Conservation (phyloP, 2,113 vertebrate genomes). For the Spizaetus ornatus region DNA sequence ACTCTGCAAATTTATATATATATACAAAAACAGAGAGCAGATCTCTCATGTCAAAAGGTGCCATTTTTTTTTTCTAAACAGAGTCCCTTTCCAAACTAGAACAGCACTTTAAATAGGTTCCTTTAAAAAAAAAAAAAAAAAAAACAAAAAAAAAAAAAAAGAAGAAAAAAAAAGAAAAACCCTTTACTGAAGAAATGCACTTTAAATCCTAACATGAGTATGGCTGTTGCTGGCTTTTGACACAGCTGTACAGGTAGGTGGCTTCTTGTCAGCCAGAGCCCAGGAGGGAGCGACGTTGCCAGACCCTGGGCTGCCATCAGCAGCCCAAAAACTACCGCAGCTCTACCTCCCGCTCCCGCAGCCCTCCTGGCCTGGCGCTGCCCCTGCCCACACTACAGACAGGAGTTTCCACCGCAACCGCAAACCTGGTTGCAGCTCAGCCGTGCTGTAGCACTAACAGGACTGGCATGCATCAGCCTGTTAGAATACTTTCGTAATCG, state of each 20-base stretch:
- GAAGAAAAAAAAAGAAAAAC: not conserved
- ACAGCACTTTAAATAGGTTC: conserved; percentile 67
- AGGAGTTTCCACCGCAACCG: not conserved
- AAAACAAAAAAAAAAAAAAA: too few species aligned
- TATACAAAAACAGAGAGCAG: not conserved
- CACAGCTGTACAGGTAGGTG: not conserved
- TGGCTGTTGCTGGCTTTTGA: conserved; percentile 13
- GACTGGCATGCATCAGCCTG: not conserved
- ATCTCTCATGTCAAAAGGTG: conserved; percentile 38
- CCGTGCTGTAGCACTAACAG: not conserved
- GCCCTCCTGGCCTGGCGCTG: not conserved
- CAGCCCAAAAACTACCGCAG: not conserved
- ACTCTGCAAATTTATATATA: not conserved
- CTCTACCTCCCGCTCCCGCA: conserved; percentile 23
- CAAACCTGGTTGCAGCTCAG: not conserved
- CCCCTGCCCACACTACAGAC: not conserved
- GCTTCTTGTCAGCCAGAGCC: conserved; percentile 52
- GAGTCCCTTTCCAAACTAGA: conserved; percentile 68
- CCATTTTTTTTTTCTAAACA: conserved; percentile 44
- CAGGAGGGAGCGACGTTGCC: not conserved
- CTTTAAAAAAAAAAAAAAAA: not conserved
- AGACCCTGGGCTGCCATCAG: not conserved
- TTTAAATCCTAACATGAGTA: conserved; percentile 66
- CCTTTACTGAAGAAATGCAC: conserved; percentile 73
- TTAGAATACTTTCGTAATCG: not conserved